phyloP scores from a whole-genome alignment of 2,888 invertebrate genomes.

The Oligia strigilis region DNA sequence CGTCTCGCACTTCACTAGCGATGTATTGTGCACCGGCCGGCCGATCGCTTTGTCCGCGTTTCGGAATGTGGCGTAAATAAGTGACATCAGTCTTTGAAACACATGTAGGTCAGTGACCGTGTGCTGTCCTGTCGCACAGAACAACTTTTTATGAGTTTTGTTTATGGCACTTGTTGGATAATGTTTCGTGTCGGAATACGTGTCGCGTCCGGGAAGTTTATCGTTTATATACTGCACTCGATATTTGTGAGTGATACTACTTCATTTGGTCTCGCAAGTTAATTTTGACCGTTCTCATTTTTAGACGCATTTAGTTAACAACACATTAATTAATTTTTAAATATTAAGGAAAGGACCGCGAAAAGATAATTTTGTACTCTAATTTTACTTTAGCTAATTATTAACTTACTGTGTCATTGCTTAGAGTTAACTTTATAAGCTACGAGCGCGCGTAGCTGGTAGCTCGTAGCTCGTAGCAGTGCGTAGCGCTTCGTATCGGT shows the following conservation, averaged over 20 bases:
- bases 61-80: slow-evolving; percentile 46
- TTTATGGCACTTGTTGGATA: slow-evolving; percentile 65
- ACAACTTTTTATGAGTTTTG: slow-evolving; percentile 68
- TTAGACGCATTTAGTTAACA: not conserved
- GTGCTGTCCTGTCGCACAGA: slow-evolving; percentile 26
- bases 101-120: slow-evolving; percentile 53
- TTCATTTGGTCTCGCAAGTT: slow-evolving; percentile 22
- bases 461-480: not conserved
- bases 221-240: slow-evolving; percentile 16
- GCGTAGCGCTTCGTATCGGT: slow-evolving; percentile 3
- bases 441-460: not conserved
- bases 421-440: not conserved
- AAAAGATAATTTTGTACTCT: not conserved
- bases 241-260: slow-evolving; percentile 23
- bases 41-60: slow-evolving; percentile 37
- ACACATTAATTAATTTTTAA: not conserved
- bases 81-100: slow-evolving; percentile 61
- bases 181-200: slow-evolving; percentile 46
- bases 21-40: slow-evolving; percentile 38
- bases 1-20: slow-evolving; percentile 49
- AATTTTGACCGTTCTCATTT: not conserved
- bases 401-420: not conserved
- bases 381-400: not conserved
- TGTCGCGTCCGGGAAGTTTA: slow-evolving; percentile 37
- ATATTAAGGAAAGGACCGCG: not conserved